phyloP scores from a whole-genome alignment of 2,113 vertebrate genomes.

The Sialia sialis region DNA sequence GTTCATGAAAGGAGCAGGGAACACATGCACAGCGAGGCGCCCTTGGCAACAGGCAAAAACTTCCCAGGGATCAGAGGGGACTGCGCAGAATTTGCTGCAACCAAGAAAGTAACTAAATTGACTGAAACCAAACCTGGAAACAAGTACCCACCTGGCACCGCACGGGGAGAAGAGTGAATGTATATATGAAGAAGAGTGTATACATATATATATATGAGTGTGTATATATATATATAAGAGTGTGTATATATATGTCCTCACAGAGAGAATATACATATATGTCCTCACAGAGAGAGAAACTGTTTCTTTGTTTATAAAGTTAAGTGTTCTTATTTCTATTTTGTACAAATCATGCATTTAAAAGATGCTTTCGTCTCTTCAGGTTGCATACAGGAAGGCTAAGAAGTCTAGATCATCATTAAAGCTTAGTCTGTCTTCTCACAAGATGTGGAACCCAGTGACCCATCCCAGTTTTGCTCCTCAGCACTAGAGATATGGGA shows the following conservation, averaged over 20 bases:
- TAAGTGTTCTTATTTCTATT: not conserved
- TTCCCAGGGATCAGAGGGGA: not conserved
- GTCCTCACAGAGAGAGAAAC: not conserved
- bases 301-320: not conserved
- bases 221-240: no score
- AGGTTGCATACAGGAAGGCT: not conserved
- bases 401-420: not conserved
- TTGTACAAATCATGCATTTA: not conserved
- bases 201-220: no score
- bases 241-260: no score
- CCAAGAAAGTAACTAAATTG: not conserved
- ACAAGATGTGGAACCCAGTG: not conserved
- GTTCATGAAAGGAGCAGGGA: not conserved
- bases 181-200: no score
- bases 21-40: not conserved
- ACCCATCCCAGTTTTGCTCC: not conserved
- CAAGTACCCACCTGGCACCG: not conserved
- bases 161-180: not conserved
- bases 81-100: not conserved
- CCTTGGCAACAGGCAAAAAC: not conserved
- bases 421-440: not conserved
- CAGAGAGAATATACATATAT: no score
- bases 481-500: rapidly evolving
- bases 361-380: not conserved
- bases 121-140: constrained; percentile 3